phyloP scores from a whole-genome alignment of 1,140 invertebrate genomes.

The Leptonema lineaticorne region DNA sequence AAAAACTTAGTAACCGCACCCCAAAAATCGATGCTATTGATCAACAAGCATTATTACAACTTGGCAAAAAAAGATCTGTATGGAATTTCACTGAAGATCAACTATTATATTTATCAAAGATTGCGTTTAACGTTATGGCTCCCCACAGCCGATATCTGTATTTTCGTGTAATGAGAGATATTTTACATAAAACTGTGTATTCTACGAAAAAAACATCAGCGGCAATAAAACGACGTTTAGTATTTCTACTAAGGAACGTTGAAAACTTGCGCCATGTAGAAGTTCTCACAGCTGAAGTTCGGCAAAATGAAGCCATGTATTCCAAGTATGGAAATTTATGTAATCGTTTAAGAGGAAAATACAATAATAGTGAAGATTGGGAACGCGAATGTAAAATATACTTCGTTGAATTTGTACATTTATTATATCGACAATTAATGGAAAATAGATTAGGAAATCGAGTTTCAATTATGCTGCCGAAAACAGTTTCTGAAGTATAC shows the following conservation, averaged over 20 bases:
- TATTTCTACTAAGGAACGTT: constrained; percentile 60
- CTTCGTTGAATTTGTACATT: constrained; percentile 35
- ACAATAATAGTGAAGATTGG: neutral
- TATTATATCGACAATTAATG: constrained; percentile 26
- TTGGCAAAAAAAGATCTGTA: constrained; percentile 60
- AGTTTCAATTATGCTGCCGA: constrained; percentile 15
- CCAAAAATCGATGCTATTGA: constrained; percentile 60
- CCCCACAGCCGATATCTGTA: constrained; percentile 47
- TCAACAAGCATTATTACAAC: constrained; percentile 60
- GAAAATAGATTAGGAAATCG: constrained; percentile 12
- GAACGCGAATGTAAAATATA: constrained; percentile 29
- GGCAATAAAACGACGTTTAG: constrained; percentile 63
- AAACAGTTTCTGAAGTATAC: constrained; percentile 19
- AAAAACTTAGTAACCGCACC: neutral
- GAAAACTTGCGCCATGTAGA: constrained; percentile 14
- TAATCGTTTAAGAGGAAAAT: neutral
- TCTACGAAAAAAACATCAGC: constrained; percentile 65
- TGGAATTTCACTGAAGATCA: constrained; percentile 64
- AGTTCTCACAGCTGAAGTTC: constrained; percentile 29
- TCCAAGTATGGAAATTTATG: constrained; percentile 20
- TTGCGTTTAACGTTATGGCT: constrained; percentile 61
- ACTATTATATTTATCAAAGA: constrained; percentile 65
- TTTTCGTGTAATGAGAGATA: constrained; percentile 26
- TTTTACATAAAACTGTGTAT: constrained; percentile 47
- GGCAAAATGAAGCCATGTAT: neutral